phyloP scores from a whole-genome alignment of 2,888 invertebrate species.

The Taphrorychus bicolor region DNA sequence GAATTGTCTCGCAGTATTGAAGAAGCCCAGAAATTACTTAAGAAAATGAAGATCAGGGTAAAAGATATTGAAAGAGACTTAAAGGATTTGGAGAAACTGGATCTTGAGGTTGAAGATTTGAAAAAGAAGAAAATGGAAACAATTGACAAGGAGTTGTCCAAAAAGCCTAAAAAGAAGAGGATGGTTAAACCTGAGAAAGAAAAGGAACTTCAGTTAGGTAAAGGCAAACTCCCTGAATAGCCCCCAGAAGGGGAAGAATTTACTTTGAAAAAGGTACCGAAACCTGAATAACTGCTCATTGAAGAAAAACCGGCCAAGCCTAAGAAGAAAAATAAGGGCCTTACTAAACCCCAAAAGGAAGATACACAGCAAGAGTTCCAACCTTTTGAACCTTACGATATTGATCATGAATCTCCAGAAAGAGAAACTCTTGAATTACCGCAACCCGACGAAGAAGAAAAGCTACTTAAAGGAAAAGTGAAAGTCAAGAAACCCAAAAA shows the following conservation, averaged over 20 bases:
- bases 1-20: too few relatives aligned
- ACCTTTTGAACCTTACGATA: too few relatives aligned
- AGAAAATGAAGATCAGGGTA: slow-evolving; percentile 55
- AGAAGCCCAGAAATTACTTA: too few relatives aligned
- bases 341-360: too few relatives aligned
- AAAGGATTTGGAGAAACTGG: slow-evolving; percentile 60
- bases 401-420: too few relatives aligned
- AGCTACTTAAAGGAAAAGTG: too few relatives aligned
- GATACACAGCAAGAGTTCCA: too few relatives aligned
- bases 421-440: slow-evolving; percentile 36
- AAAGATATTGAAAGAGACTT: slow-evolving; percentile 57
- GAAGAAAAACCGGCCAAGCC: slow-evolving; percentile 13
- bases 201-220: slow-evolving; percentile 49
- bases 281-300: slow-evolving; percentile 49
- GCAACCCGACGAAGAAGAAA: slow-evolving; percentile 48
- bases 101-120: slow-evolving; percentile 58
- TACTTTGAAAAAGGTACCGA: slow-evolving; percentile 58
- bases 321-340: slow-evolving; percentile 41
- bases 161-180: slow-evolving; percentile 46
- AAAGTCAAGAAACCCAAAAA: slow-evolving; percentile 51
- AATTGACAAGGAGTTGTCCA: slow-evolving; percentile 53
- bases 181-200: slow-evolving; percentile 43
- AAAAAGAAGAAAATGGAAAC: slow-evolving; percentile 57
- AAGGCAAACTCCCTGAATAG: slow-evolving; percentile 55
- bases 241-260: slow-evolving; percentile 52